These are phyloP conservation scores for Albula goreensis DNA, from an alignment of 2,113 vertebrate species.

Conservation along the genomic window DNA sequence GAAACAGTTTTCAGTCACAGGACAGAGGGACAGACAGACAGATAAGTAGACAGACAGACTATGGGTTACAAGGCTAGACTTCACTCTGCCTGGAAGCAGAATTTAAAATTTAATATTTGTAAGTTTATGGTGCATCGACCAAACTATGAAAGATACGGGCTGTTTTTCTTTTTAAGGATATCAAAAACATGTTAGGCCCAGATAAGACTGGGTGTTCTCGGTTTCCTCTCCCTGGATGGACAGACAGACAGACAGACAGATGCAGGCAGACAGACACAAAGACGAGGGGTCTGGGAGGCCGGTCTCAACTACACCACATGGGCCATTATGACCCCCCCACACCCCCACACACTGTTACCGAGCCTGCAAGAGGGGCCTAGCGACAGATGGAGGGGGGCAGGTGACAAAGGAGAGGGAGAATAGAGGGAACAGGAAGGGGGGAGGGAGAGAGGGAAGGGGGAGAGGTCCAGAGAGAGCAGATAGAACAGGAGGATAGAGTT, in stretches of 20 bases:
- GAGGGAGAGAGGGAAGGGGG: constrained; percentile 20
- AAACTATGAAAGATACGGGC: too few relatives aligned
- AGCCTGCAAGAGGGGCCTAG: constrained; percentile 46
- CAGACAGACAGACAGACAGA: constrained; percentile 20
- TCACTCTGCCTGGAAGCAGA: too few relatives aligned
- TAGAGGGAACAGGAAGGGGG: constrained; percentile 37
- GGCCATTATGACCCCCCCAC: constrained; percentile 65
- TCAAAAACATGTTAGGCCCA: too few relatives aligned
- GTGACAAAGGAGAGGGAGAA: constrained; percentile 58
- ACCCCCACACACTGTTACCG: constrained; percentile 29
- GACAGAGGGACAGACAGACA: constrained; percentile 35
- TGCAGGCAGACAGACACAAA: not conserved
- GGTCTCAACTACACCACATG: constrained; percentile 65
- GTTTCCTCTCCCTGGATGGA: not conserved
- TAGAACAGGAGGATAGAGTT: constrained; percentile 31
- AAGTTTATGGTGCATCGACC: too few relatives aligned
- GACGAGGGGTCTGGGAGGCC: constrained; percentile 10
- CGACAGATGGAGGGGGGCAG: constrained; percentile 62
- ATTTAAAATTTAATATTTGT: too few relatives aligned
- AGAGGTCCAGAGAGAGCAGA: constrained; percentile 28
- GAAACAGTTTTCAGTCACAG: too few relatives aligned
- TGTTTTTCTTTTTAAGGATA: too few relatives aligned
- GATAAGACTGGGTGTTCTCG: too few relatives aligned
- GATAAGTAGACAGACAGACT: constrained; percentile 31
- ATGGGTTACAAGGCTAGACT: too few relatives aligned